Conservation (phyloP, 2,797 vertebrate genomes). For the Bradypus variegatus region DNA sequence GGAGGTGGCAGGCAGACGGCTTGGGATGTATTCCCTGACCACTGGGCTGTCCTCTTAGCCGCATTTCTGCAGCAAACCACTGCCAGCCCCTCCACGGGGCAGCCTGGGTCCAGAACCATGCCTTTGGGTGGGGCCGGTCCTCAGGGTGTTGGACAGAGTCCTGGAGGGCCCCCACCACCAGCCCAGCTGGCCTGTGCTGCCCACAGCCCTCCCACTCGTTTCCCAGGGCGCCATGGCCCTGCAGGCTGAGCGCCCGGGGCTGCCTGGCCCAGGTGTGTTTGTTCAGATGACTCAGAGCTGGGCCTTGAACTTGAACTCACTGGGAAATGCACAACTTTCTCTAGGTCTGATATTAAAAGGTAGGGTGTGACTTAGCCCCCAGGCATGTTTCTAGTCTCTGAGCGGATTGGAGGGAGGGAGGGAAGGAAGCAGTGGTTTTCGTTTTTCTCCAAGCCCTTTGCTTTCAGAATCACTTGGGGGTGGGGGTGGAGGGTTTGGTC, state of each 20-base stretch:
- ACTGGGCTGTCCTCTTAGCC: rapidly evolving
- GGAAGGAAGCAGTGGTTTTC: rapidly evolving
- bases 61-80: not conserved
- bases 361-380: not conserved
- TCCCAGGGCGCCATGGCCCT: rapidly evolving
- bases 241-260: not conserved
- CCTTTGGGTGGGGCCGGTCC: not conserved
- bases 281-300: not conserved
- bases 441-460: no score
- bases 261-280: not conserved
- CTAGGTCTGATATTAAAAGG: not conserved
- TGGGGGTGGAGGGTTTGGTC: no score
- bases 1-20: not conserved
- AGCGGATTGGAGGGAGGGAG: not conserved
- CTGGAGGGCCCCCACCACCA: not conserved
- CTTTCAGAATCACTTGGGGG: not conserved
- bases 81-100: rapidly evolving
- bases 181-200: not conserved
- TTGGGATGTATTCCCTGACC: not conserved
- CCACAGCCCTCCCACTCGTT: not conserved
- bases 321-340: not conserved
- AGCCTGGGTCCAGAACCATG: not conserved
- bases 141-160: not conserved
- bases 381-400: not conserved
- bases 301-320: not conserved